Conservation (phyloP, 2,113 vertebrate genomes). For the Rhea pennata region DNA sequence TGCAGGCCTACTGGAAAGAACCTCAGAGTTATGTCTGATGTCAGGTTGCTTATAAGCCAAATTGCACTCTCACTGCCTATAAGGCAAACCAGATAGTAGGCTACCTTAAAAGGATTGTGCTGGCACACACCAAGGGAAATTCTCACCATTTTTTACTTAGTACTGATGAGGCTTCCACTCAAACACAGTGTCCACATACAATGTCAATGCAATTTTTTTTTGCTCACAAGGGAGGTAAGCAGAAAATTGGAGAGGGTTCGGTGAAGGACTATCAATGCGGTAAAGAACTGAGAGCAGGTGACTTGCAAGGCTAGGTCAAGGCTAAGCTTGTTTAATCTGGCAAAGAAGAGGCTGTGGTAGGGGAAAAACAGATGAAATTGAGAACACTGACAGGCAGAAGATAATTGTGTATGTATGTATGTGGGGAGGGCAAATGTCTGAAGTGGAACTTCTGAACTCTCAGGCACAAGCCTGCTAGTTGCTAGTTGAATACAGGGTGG, state of each 20-base stretch:
- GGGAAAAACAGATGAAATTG: background rate
- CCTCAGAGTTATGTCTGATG: background rate
- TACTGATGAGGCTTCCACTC: background rate
- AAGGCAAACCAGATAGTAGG: background rate
- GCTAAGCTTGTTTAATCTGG: background rate
- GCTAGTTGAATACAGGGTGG: background rate
- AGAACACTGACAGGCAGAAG: background rate
- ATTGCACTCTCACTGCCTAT: background rate
- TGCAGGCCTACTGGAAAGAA: background rate
- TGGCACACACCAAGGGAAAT: background rate
- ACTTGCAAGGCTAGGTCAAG: background rate
- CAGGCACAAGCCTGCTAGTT: background rate
- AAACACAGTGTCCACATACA: background rate
- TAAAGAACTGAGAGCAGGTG: background rate
- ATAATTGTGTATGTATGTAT: accelerated
- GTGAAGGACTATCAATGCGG: background rate
- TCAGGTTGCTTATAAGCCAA: background rate
- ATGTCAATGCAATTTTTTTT: background rate
- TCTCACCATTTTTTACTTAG: background rate
- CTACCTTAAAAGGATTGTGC: background rate
- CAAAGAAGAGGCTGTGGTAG: background rate
- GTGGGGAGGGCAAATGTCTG: background rate
- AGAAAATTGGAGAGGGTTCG: background rate
- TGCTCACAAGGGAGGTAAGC: background rate
- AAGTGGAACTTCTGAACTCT: background rate